Evolutionary conservation across 2,113 vertebrate species (phyloP).

Genomic region (Mungos mungo): DNA sequence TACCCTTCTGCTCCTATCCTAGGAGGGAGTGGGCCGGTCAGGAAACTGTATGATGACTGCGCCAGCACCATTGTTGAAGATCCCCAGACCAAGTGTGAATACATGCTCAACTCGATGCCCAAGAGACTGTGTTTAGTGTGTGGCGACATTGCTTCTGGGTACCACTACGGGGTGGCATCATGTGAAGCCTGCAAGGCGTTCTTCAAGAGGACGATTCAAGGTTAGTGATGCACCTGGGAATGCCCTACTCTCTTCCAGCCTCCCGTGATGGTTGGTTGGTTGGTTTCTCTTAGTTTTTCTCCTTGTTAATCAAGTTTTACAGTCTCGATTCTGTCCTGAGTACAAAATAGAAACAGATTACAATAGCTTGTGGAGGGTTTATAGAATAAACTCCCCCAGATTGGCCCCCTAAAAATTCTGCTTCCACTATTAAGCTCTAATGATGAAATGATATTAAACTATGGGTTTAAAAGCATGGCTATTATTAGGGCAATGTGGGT

Average conservation of each 20-base stretch:
- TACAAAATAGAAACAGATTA: not conserved
- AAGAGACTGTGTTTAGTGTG: slow-evolving; percentile 99
- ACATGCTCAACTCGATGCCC: slow-evolving; percentile 99
- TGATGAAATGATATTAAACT: not conserved
- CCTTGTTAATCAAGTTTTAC: not conserved
- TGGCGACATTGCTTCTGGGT: slow-evolving; percentile 98
- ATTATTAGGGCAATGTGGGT: not conserved
- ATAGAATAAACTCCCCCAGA: not conserved
- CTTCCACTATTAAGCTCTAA: not conserved
- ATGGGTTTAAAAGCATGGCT: not conserved
- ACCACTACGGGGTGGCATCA: slow-evolving; percentile 99
- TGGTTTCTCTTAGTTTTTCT: not conserved
- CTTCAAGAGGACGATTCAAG: slow-evolving; percentile 99
- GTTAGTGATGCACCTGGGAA: slow-evolving; percentile 85
- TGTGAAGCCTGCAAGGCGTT: slow-evolving; percentile 99
- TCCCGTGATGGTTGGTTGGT: not conserved
- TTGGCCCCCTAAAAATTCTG: not conserved
- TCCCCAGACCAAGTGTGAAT: slow-evolving; percentile 99
- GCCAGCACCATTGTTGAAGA: slow-evolving; percentile 98
- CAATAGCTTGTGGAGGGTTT: not conserved
- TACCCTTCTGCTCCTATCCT: slow-evolving; percentile 94
- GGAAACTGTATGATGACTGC: slow-evolving; percentile 98
- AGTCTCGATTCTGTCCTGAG: not conserved
- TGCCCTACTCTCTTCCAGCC: not conserved
- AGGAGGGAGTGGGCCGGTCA: slow-evolving; percentile 91